Evolutionary conservation across 2,113 vertebrate species (phyloP), one percentile per base, ranked within the genome.

Genomic region (Tragulus kanchil): DNA sequence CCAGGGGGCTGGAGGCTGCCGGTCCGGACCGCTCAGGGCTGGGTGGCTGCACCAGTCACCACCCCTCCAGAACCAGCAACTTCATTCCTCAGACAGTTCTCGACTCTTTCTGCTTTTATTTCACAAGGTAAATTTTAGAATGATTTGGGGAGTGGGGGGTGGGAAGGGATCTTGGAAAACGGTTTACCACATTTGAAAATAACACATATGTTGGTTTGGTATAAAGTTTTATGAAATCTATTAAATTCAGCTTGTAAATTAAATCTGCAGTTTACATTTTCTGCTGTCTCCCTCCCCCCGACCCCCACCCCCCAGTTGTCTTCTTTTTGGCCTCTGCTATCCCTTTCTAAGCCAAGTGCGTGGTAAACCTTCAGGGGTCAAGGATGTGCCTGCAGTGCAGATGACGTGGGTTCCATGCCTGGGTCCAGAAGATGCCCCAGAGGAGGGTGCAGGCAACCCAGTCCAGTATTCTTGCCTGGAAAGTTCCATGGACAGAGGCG

Each of bases 341-440:
- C 45, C 94, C 26, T 85, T 81, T 88, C 71, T 88, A 79, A 78
- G 75, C 79, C 64, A 87, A 93, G 8, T 45, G 69, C 61, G 54
- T 59, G 71, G n/a, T n/a, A n/a, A n/a, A n/a, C n/a, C n/a, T n/a
- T 45, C 69, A 45, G 21, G 3, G 69, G 21, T 73, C 3, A 73
- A 25, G 21, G 25, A 25, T 73, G 10, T 73, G 69, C 69, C 69
- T 73, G 69, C 69, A 25, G 0, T 73, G 69, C 36, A 25, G 69
- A 21, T 45, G 21, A 73, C 69, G 23, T 21, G 25, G 36, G 5
- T 25, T 45, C 69, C 69, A 45, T 45, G 36, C 11, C 69, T 73
- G 21, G 42, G 36, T 25, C 45, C 10, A 36, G 25, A 73, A 25
- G 69, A 45, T 73, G 23, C 36, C 36, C 69, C 42, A 19, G 69